These are phyloP conservation scores for Morphnarchus princeps DNA, from an alignment of 2,113 vertebrate genomes.

Conservation along the genomic window DNA sequence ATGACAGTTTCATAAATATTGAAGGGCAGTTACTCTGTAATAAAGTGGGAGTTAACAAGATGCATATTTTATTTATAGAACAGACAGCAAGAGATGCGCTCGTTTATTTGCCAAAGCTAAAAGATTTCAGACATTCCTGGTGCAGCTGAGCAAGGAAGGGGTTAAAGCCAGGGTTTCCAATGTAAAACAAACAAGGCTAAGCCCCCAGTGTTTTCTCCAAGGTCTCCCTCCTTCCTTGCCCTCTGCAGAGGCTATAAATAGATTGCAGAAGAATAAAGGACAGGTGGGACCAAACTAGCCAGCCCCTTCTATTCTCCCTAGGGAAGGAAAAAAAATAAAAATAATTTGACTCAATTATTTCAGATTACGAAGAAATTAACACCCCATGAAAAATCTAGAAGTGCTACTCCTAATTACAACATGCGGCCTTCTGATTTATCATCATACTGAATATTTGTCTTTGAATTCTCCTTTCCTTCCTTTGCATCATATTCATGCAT, in stretches of 20 bases:
- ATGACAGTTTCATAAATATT: background rate
- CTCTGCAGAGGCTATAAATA: conserved; percentile 55
- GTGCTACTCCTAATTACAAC: background rate
- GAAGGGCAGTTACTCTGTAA: background rate
- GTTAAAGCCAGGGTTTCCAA: conserved; percentile 38
- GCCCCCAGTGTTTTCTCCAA: background rate
- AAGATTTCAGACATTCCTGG: background rate
- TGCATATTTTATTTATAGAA: conserved; percentile 26
- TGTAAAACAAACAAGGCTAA: conserved; percentile 26
- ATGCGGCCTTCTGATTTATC: background rate
- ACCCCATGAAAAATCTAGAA: conserved; percentile 12
- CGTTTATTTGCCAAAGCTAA: background rate
- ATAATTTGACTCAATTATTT: background rate
- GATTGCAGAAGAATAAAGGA: conserved; percentile 33
- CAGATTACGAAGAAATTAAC: conserved; percentile 40
- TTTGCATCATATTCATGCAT: background rate
- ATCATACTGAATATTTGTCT: background rate
- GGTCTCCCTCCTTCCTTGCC: conserved; percentile 29
- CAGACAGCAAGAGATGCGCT: background rate
- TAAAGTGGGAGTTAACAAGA: background rate
- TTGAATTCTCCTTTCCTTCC: conserved; percentile 43
- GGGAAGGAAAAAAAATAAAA: background rate
- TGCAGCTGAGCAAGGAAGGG: background rate
- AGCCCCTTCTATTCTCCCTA: background rate
- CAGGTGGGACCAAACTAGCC: background rate